These are phyloP conservation scores for Equus quagga DNA, from an alignment of 2,113 vertebrate genomes.

Conservation along the genomic window DNA sequence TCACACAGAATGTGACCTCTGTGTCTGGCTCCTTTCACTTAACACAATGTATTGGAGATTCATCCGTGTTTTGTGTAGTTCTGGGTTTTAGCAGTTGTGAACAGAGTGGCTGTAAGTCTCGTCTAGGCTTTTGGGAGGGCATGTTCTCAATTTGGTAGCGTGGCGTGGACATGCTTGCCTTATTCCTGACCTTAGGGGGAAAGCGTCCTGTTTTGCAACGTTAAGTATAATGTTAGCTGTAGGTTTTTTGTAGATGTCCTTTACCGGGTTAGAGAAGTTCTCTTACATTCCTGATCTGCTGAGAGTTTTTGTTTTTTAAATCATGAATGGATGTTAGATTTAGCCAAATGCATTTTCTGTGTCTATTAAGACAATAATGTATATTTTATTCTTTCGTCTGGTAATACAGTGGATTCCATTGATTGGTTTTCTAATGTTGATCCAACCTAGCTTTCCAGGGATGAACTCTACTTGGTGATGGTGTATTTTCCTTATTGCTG, in stretches of 20 bases:
- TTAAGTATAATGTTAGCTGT: neutral
- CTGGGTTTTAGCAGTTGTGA: neutral
- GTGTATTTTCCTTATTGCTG: no score
- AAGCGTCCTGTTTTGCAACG: neutral
- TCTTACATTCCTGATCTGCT: neutral
- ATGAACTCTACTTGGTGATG: neutral
- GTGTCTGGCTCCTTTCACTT: neutral
- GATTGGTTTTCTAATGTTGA: neutral
- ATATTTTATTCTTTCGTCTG: neutral
- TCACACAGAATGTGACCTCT: no score
- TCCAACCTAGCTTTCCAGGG: neutral
- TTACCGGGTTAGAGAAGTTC: neutral
- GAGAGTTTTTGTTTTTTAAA: neutral
- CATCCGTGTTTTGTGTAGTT: neutral
- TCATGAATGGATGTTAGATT: neutral
- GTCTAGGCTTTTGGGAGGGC: neutral
- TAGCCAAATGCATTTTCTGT: neutral
- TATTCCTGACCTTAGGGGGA: neutral
- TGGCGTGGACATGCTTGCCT: neutral
- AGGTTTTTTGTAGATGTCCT: neutral
- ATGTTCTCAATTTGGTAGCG: neutral
- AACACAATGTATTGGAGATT: neutral
- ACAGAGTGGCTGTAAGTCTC: neutral
- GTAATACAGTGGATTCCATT: no score
- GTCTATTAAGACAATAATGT: neutral